A percentile compares a stretch with the other conserved stretches of the same genome.
These are phyloP conservation scores for Oryzias woworae DNA, from an alignment of 2,113 vertebrate genomes.

Conservation along the genomic window DNA sequence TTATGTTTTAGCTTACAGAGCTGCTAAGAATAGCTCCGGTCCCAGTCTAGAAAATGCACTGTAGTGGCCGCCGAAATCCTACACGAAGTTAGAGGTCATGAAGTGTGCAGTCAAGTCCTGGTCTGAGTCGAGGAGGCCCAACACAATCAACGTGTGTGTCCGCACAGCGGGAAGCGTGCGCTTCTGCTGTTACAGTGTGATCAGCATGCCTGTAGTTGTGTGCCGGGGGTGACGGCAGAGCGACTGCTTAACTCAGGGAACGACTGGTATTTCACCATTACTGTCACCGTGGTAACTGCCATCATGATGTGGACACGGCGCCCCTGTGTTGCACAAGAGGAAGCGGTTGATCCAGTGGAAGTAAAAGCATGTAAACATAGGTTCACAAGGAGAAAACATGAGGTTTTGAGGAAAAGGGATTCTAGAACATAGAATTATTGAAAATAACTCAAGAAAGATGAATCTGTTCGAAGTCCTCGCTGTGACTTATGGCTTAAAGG, in stretches of 20 bases:
- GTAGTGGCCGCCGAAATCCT: slow-evolving; percentile 43
- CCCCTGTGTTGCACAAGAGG: slow-evolving; percentile 23
- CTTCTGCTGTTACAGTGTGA: slow-evolving; percentile 13
- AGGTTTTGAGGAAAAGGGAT: slow-evolving; percentile 1
- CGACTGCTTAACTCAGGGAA: no score
- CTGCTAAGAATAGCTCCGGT: slow-evolving; percentile 43
- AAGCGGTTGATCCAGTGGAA: slow-evolving; percentile 18
- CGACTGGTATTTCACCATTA: slow-evolving; percentile 1
- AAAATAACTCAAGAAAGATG: no score
- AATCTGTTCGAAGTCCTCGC: no score
- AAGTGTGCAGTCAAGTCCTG: slow-evolving; percentile 11
- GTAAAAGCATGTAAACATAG: slow-evolving; percentile 18
- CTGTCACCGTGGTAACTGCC: slow-evolving; percentile 22
- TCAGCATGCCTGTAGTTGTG: not conserved
- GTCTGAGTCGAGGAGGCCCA: slow-evolving; percentile 2
- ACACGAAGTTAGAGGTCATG: slow-evolving; percentile 31
- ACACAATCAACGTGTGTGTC: slow-evolving; percentile 28
- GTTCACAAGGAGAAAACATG: slow-evolving; percentile 13
- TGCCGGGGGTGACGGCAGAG: not conserved
- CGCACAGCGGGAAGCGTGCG: slow-evolving; percentile 15
- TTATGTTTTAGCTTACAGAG: slow-evolving; percentile 31
- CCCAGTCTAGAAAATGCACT: slow-evolving; percentile 47
- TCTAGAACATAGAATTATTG: not conserved
- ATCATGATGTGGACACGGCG: slow-evolving; percentile 10
- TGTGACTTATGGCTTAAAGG: no score